A percentile compares a stretch with the other conserved stretches of the same genome.
These are phyloP conservation scores for Eriosoma lanigerum DNA, from an alignment of 1,140 invertebrate genomes.

Conservation along the genomic window DNA sequence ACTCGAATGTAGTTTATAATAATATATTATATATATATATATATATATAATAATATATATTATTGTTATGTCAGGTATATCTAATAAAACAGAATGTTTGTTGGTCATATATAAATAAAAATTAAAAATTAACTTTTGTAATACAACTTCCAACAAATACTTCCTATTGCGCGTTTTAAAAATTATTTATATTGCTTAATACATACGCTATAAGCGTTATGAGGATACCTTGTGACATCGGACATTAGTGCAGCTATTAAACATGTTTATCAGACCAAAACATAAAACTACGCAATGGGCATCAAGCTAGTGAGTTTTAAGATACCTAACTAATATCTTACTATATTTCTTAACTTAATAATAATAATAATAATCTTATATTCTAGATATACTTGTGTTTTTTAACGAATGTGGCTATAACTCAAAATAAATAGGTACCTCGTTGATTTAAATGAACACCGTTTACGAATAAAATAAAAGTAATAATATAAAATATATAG, in stretches of 20 bases:
- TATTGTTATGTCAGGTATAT: too few relatives aligned
- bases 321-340: neutral
- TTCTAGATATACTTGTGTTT: neutral
- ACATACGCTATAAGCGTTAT: slow-evolving; percentile 7
- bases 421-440: neutral
- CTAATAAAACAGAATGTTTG: too few relatives aligned
- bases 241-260: slow-evolving; percentile 20
- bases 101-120: too few relatives aligned
- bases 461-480: neutral
- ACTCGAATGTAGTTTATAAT: too few relatives aligned
- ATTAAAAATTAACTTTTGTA: too few relatives aligned
- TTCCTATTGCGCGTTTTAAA: neutral
- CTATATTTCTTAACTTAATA: too few relatives aligned
- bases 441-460: too few relatives aligned
- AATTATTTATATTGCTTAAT: neutral
- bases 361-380: slow-evolving; percentile 5
- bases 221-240: slow-evolving; percentile 27
- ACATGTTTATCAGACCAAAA: slow-evolving; percentile 22
- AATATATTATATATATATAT: too few relatives aligned
- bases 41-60: too few relatives aligned
- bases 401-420: neutral
- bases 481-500: neutral
- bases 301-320: slow-evolving; percentile 8
- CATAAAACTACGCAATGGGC: slow-evolving; percentile 6
- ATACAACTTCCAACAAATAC: too few relatives aligned